Percentiles rank a stretch among this genome's conserved stretches.
Evolutionary conservation across 2,113 vertebrate species (phyloP).

Genomic region (Catharus minimus): DNA sequence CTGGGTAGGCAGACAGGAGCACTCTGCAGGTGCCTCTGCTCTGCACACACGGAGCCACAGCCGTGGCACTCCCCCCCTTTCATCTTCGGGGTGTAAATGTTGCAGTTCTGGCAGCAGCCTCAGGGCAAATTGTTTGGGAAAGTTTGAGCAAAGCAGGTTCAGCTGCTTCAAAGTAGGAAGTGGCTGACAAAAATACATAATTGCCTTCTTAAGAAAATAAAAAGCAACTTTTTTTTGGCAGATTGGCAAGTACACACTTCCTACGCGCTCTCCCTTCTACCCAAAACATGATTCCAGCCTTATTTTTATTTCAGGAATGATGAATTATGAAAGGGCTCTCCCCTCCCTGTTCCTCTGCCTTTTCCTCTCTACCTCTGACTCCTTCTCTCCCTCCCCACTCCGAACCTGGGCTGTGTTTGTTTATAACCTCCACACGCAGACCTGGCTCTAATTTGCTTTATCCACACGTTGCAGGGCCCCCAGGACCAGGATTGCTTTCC

Average conservation of each 20-base stretch:
- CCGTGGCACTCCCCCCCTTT: not conserved
- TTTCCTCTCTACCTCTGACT: conserved; percentile 5
- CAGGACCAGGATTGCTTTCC: conserved; percentile 40
- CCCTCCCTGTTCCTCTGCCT: conserved; percentile 37
- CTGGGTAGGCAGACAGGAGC: not conserved
- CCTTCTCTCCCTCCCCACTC: not conserved
- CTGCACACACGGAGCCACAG: not conserved
- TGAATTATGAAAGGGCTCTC: conserved; percentile 58
- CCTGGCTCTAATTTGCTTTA: conserved; percentile 41
- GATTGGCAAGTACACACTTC: conserved; percentile 63
- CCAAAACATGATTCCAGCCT: conserved; percentile 61
- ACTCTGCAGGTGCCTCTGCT: not conserved
- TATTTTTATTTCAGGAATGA: conserved; percentile 57
- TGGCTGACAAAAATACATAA: conserved; percentile 57
- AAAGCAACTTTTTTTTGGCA: conserved; percentile 55
- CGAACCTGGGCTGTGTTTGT: not conserved
- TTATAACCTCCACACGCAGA: conserved; percentile 25
- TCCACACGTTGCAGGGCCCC: conserved; percentile 1
- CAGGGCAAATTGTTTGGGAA: conserved; percentile 48
- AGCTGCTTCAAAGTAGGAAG: conserved; percentile 57
- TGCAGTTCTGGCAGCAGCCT: conserved; percentile 54
- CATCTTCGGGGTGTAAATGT: conserved; percentile 15
- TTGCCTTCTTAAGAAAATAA: conserved; percentile 63
- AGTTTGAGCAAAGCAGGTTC: conserved; percentile 60
- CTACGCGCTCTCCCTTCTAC: conserved; percentile 47